phyloP scores from a whole-genome alignment of 2,113 vertebrate genomes.

The Mellivora capensis region DNA sequence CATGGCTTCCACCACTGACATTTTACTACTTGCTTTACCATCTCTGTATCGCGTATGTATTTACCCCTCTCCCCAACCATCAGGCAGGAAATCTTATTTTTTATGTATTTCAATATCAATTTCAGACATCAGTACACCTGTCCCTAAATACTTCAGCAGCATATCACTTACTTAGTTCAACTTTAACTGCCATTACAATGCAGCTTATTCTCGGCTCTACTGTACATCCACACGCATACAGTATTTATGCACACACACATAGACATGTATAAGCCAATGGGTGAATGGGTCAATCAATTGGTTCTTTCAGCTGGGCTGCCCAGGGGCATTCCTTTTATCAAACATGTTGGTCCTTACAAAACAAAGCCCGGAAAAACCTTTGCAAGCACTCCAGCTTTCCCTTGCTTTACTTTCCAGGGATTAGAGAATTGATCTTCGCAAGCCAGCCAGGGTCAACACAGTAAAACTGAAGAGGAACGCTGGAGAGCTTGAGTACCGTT shows the following conservation, averaged over 20 bases:
- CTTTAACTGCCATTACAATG: not conserved
- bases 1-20: not conserved
- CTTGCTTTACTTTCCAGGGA: slow-evolving; percentile 20
- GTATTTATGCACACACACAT: not conserved
- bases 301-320: not conserved
- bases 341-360: not conserved
- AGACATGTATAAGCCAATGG: not conserved
- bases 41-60: not conserved
- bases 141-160: not conserved
- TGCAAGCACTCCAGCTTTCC: slow-evolving; percentile 16
- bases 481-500: not conserved
- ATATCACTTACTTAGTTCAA: not conserved
- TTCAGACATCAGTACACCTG: not conserved
- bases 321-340: not conserved
- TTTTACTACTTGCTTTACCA: not conserved
- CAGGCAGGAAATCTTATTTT: not conserved
- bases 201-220: not conserved
- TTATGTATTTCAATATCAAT: not conserved
- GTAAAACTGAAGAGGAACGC: slow-evolving; percentile 28
- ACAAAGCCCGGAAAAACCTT: slow-evolving; percentile 13
- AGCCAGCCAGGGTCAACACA: not conserved
- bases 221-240: not conserved
- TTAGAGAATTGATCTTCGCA: slow-evolving; percentile 48
- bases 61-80: not conserved
- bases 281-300: not conserved